These are phyloP conservation scores for Apis dorsata DNA, from an alignment of 1,140 invertebrate genomes.

Conservation along the genomic window DNA sequence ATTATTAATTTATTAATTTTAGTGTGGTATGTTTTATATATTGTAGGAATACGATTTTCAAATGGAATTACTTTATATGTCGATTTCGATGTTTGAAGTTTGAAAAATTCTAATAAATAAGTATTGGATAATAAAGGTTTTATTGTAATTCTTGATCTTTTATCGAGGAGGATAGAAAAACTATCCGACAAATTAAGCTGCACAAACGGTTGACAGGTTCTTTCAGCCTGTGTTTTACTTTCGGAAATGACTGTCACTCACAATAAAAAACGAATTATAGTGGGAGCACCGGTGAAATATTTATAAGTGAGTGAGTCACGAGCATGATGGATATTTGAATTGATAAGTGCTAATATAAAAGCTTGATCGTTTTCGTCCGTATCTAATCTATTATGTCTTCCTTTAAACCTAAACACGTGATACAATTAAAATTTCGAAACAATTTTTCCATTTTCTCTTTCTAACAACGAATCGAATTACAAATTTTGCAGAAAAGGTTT, in stretches of 20 bases:
- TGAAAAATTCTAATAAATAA: no score
- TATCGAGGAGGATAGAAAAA: background rate
- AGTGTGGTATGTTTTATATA: no score
- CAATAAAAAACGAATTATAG: background rate
- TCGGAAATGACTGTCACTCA: constrained; percentile 16
- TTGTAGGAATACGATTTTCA: no score
- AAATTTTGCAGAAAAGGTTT: background rate
- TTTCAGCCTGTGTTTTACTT: background rate
- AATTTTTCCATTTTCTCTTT: no score
- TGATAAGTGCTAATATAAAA: background rate
- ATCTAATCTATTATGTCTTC: background rate
- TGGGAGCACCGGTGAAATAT: background rate
- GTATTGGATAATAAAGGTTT: background rate
- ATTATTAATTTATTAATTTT: no score
- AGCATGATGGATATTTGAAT: background rate
- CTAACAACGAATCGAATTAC: no score
- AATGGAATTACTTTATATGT: no score
- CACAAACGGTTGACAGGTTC: constrained; percentile 13
- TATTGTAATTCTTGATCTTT: background rate
- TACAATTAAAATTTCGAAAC: background rate
- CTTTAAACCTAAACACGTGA: background rate
- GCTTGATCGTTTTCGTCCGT: background rate
- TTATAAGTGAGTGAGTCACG: background rate
- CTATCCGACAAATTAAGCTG: background rate
- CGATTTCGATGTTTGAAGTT: no score